phyloP scores from a whole-genome alignment of 2,888 invertebrate genomes.

The Melipona bicolor region DNA sequence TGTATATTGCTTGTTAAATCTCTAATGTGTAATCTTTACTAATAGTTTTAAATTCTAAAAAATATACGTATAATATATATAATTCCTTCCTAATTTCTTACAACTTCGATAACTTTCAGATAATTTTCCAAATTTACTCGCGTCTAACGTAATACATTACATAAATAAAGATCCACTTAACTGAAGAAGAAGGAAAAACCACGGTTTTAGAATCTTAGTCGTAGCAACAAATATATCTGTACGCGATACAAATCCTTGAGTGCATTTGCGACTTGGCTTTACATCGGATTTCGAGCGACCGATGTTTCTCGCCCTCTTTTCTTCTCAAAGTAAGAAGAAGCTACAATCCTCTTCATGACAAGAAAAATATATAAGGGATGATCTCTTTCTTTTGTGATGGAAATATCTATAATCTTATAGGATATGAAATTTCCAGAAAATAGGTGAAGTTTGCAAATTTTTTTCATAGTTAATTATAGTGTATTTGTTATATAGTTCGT shows the following conservation, averaged over 20 bases:
- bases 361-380: conserved; percentile 40
- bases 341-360: not conserved
- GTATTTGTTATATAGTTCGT: too few relatives aligned
- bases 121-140: too few relatives aligned
- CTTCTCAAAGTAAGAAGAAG: not conserved
- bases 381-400: not conserved
- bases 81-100: too few relatives aligned
- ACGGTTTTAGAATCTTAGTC: too few relatives aligned
- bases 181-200: not conserved
- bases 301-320: not conserved
- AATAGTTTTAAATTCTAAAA: too few relatives aligned
- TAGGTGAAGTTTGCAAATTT: too few relatives aligned
- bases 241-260: conserved; percentile 46
- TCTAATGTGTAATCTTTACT: too few relatives aligned
- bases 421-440: not conserved
- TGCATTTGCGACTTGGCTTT: conserved; percentile 24
- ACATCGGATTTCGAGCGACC: not conserved
- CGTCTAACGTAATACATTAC: too few relatives aligned
- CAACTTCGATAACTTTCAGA: too few relatives aligned
- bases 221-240: not conserved
- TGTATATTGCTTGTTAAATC: too few relatives aligned
- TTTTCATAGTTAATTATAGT: too few relatives aligned
- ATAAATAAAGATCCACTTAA: not conserved
- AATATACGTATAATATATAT: too few relatives aligned
- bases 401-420: not conserved